phyloP scores from a whole-genome alignment of 64 coral and sea anemone genomes.

The Pocillopora damicornis region DNA sequence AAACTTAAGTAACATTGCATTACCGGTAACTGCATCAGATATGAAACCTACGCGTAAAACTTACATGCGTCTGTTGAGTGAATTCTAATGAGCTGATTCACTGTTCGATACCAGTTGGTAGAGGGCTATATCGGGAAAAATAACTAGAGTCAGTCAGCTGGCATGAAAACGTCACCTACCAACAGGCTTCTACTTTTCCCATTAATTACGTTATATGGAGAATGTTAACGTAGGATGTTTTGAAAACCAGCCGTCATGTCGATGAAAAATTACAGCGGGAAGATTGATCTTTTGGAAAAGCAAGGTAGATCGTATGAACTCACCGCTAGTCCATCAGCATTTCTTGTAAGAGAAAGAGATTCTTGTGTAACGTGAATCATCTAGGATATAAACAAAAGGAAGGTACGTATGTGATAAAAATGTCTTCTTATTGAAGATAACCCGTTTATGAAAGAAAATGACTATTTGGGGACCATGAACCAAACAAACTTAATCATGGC shows the following conservation, averaged over 20 bases:
- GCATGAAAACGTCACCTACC: too few species aligned
- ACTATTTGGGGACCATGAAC: not conserved
- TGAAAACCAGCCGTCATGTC: too few species aligned
- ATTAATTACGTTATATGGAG: too few species aligned
- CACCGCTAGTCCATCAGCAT: slow-evolving; percentile 72
- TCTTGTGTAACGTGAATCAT: slow-evolving; percentile 67
- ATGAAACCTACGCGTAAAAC: not conserved
- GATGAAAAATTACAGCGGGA: too few species aligned
- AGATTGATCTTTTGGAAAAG: too few species aligned
- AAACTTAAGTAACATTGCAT: too few species aligned
- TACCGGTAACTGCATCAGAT: not conserved
- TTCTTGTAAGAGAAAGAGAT: slow-evolving; percentile 27
- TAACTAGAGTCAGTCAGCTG: not conserved
- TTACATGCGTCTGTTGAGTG: slow-evolving; percentile 86
- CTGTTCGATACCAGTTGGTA: slow-evolving; percentile 78
- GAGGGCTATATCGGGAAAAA: slow-evolving; percentile 38
- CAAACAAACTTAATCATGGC: too few species aligned
- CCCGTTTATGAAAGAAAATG: not conserved
- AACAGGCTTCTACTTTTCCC: too few species aligned
- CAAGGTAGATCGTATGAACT: not conserved
- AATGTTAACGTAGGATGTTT: too few species aligned
- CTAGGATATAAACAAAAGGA: not conserved
- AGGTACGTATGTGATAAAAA: too few species aligned
- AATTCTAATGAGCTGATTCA: slow-evolving; percentile 75
- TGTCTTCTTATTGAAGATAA: too few species aligned